Percentiles rank a stretch among this genome's conserved stretches.
These are phyloP conservation scores for Scartelaos histophorus DNA, from an alignment of 2,113 vertebrate genomes.

Conservation along the genomic window DNA sequence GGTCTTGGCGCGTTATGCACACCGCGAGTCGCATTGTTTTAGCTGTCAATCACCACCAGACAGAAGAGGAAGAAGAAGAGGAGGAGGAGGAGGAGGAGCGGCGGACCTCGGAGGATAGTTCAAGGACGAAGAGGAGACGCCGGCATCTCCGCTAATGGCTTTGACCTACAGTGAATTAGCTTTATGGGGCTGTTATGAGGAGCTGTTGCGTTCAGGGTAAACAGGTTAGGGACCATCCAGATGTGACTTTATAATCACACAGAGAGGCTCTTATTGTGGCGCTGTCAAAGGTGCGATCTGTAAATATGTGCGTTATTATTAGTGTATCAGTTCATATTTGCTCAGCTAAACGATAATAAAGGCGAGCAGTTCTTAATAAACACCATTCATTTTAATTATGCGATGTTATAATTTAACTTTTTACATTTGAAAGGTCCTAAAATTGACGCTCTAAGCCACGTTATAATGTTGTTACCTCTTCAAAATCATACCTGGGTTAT, in stretches of 20 bases:
- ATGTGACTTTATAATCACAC: neutral
- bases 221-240: constrained; percentile 4
- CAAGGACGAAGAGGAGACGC: constrained; percentile 24
- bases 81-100: constrained; percentile 8
- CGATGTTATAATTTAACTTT: too few relatives aligned
- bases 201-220: constrained; percentile 20
- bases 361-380: too few relatives aligned
- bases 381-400: too few relatives aligned
- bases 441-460: too few relatives aligned
- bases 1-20: neutral
- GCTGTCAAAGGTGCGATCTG: neutral
- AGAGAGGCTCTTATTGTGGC: neutral
- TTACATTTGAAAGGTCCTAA: too few relatives aligned
- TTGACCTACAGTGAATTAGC: constrained; percentile 27
- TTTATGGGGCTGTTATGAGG: constrained; percentile 15
- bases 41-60: constrained; percentile 9
- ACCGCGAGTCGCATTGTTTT: constrained; percentile 20
- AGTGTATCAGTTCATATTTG: neutral
- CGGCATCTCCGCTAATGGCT: constrained; percentile 36
- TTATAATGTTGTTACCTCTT: too few relatives aligned
- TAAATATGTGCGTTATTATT: neutral
- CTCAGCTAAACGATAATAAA: too few relatives aligned
- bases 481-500: too few relatives aligned
- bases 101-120: constrained; percentile 9
- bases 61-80: constrained; percentile 19